phyloP scores from a whole-genome alignment of 2,888 invertebrate genomes.

The Lithodes maja region DNA sequence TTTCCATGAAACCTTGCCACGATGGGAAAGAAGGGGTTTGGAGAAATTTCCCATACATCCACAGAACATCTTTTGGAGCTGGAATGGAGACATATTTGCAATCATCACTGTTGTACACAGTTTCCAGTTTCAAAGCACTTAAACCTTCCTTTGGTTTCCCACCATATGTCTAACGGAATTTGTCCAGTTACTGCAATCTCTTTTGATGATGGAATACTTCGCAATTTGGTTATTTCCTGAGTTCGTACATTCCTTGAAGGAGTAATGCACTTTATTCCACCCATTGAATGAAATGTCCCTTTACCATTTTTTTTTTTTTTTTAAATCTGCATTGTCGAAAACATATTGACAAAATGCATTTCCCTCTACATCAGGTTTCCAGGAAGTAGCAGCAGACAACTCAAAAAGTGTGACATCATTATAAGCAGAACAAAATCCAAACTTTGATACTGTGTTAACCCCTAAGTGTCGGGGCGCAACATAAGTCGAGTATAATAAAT shows the following conservation, averaged over 20 bases:
- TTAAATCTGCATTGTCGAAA: conserved; percentile 34
- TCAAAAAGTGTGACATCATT: not conserved
- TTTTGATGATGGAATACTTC: not conserved
- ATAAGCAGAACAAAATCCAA: conserved; percentile 10
- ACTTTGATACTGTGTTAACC: conserved; percentile 20
- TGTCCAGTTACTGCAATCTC: not conserved
- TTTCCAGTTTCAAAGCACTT: conserved; percentile 19
- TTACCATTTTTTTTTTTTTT: conserved; percentile 33
- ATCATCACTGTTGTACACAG: conserved; percentile 23
- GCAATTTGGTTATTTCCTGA: conserved; percentile 4
- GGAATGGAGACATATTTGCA: not conserved
- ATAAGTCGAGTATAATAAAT: too few relatives aligned
- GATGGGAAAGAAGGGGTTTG: conserved; percentile 22
- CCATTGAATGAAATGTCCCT: conserved; percentile 36
- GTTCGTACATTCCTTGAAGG: conserved; percentile 22
- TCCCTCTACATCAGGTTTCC: conserved; percentile 37
- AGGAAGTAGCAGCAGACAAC: conserved; percentile 26
- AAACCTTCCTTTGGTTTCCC: conserved; percentile 11
- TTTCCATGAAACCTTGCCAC: conserved; percentile 26
- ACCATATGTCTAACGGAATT: conserved; percentile 1
- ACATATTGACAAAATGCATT: conserved; percentile 32
- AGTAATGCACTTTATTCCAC: conserved; percentile 36
- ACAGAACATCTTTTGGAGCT: not conserved
- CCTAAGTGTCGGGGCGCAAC: too few relatives aligned
- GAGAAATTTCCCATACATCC: conserved; percentile 34